A percentile compares a stretch with the other conserved stretches of the same genome.
Conservation (phyloP, 2,113 vertebrate genomes). For the Symphodus melops region DNA sequence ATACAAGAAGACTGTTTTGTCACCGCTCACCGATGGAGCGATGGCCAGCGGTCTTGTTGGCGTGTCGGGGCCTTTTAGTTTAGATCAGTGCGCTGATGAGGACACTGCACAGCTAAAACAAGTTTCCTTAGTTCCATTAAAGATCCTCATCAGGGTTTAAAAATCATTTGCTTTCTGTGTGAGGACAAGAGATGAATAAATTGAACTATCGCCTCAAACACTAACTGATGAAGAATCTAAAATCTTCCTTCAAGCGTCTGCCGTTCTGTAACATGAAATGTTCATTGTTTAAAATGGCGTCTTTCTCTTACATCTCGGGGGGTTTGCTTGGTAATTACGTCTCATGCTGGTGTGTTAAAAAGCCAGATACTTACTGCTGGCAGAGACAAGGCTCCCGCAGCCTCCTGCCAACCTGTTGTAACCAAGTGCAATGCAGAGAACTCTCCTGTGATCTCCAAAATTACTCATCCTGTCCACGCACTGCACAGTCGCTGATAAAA, state of each 20-base stretch:
- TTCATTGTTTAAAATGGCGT: constrained; percentile 33
- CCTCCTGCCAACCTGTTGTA: constrained; percentile 76
- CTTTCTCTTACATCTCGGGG: constrained; percentile 38
- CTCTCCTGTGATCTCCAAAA: constrained; percentile 75
- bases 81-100: too few species aligned
- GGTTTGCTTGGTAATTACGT: constrained; percentile 59
- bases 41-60: too few species aligned
- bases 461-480: constrained; percentile 71
- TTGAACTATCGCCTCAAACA: too few species aligned
- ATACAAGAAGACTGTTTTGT: too few species aligned
- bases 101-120: too few species aligned
- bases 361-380: constrained; percentile 42
- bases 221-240: constrained; percentile 2
- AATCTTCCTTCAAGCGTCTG: neutral
- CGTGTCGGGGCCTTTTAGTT: too few species aligned
- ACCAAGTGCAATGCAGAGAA: constrained; percentile 70
- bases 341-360: constrained; percentile 48
- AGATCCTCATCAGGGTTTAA: too few species aligned
- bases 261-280: constrained; percentile 25
- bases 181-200: too few species aligned
- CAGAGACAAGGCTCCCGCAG: constrained; percentile 46
- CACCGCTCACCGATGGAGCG: too few species aligned
- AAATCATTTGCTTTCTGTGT: too few species aligned
- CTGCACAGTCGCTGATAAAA: constrained; percentile 65
- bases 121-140: too few species aligned